phyloP scores from a whole-genome alignment of 2,113 vertebrate genomes.

The Callospermophilus lateralis region DNA sequence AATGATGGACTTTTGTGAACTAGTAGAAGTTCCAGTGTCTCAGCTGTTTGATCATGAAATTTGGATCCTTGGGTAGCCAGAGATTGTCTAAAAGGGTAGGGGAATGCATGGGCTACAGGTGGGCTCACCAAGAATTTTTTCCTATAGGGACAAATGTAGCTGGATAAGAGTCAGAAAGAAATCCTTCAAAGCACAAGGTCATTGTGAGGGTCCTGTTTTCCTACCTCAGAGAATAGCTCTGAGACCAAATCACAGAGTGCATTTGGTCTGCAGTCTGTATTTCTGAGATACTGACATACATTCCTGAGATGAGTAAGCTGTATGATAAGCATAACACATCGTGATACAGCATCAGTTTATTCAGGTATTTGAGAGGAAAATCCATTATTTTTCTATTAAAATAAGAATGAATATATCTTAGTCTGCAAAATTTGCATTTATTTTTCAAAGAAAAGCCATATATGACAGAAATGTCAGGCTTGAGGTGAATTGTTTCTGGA shows the following conservation, averaged over 20 bases:
- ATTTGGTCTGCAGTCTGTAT: background rate
- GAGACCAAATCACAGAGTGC: background rate
- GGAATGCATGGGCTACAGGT: background rate
- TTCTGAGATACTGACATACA: background rate
- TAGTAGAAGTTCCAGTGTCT: background rate
- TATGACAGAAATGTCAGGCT: background rate
- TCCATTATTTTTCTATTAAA: constrained; percentile 57
- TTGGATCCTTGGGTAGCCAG: background rate
- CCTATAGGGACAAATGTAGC: background rate
- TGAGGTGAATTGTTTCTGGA: background rate
- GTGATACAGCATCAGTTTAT: background rate
- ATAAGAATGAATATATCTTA: background rate
- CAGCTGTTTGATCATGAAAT: background rate
- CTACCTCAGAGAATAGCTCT: background rate
- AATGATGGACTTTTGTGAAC: background rate
- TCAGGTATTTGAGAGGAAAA: constrained; percentile 24
- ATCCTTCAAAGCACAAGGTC: background rate
- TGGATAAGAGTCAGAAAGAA: background rate
- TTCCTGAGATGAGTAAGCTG: background rate
- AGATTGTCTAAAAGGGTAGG: background rate
- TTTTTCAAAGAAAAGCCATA: constrained; percentile 47
- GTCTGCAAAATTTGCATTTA: background rate
- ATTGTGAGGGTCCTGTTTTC: too few species aligned
- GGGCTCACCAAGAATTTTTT: background rate
- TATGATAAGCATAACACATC: background rate